Conservation (phyloP, 2,113 vertebrate species). For the rabbit (Oryctolagus cuniculus) region DNA sequence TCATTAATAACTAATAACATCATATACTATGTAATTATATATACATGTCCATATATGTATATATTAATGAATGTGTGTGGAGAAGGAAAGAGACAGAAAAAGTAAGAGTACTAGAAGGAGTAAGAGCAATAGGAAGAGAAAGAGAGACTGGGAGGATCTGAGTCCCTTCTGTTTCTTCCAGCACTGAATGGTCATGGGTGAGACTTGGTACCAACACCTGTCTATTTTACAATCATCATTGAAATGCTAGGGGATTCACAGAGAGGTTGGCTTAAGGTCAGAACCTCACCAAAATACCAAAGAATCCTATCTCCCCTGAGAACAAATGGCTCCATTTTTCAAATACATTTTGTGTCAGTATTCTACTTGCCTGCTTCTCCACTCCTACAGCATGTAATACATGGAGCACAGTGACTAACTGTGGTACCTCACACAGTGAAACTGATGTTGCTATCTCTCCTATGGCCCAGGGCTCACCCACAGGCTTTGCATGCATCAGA, state of each 20-base stretch:
- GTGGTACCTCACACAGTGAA: not conserved
- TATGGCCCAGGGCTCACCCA: not conserved
- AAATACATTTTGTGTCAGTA: not conserved
- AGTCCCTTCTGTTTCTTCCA: not conserved
- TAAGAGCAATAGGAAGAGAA: not conserved
- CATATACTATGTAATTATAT: not conserved
- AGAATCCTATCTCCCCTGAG: not conserved
- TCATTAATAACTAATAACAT: too few species aligned
- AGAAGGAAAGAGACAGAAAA: not conserved
- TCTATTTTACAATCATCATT: not conserved
- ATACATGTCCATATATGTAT: not conserved
- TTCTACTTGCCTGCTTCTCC: not conserved
- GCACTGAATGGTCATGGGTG: not conserved
- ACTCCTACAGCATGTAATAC: not conserved
- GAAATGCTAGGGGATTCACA: not conserved
- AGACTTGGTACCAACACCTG: not conserved
- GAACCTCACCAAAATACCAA: too few species aligned
- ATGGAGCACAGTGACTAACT: too few species aligned
- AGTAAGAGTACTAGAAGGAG: too few species aligned
- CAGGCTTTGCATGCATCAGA: not conserved
- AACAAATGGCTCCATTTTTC: not conserved
- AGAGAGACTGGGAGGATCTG: not conserved
- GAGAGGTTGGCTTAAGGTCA: not conserved
- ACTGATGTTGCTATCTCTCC: not conserved
- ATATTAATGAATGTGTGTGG: too few species aligned